Base-by-base conservation (phyloP, 2,888 invertebrate genomes). In the Diachrysia chrysitis region DNA sequence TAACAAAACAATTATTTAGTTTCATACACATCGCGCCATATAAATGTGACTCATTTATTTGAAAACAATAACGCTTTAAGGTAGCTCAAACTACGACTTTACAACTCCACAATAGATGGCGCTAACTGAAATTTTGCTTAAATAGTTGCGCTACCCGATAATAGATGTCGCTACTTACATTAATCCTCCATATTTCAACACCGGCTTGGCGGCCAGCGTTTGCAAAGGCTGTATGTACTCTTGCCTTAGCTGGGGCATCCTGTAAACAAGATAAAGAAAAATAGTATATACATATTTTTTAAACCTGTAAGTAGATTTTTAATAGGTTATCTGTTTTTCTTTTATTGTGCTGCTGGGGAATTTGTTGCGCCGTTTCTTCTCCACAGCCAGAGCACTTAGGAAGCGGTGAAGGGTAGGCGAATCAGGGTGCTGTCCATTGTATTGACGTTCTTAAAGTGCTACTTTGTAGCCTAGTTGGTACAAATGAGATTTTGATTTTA, bases 111-210 rank as follows among this genome's bases (percentile, higher is more conserved):
- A 16, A 37, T 37, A 37, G 37, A 16, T 48, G 10, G 17, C 17
- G 17, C 10, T 48, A 57, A 17, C 7, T 32, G 7, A 10, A 10
- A 32, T 23, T 3, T 4, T 21, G 1, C 19, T 19, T 7, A 46
- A 21, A 25, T 57, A 62, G 55, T 73, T 54, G 0, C 0, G 25
- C 69, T 63, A 71, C 42, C 70, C 42, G n/a, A 46, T 7, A 68
- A 67, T 0, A 78, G 80, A 78, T 74, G 79, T 61, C 82, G 51
- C 61, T 70, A 66, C 94, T 95, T 90, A 98, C 98, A 96, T 98
- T 97, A 71, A 98, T 97, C 87, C 98, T 96, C 98, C 98, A 98
- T 57, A 98, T 96, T 89, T 97, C 97, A 0, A 98, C 85, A 0
- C 98, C 98, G 9, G 97, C 96, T 21, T 93, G 91, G 73, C 96